These are phyloP conservation scores for Brenthis ino DNA, from an alignment of 2,888 invertebrate genomes.

Conservation along the genomic window DNA sequence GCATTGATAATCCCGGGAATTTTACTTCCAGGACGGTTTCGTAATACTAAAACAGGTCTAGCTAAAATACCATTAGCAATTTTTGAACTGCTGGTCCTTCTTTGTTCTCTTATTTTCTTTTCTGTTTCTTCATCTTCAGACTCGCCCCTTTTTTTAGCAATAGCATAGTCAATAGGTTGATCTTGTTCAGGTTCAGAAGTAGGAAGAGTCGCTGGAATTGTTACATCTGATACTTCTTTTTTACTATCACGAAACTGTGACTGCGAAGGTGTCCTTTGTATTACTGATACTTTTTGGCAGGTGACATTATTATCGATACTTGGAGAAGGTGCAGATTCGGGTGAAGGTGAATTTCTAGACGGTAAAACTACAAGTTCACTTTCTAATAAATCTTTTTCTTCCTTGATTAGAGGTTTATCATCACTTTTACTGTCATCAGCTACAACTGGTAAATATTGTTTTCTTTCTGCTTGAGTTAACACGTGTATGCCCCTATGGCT, in stretches of 20 bases:
- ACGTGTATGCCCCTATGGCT: slow-evolving; percentile 86
- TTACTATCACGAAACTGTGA: slow-evolving; percentile 75
- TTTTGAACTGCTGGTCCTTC: slow-evolving; percentile 86
- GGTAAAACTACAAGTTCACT: slow-evolving; percentile 84
- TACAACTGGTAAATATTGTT: slow-evolving; percentile 87
- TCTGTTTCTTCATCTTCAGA: slow-evolving; percentile 86
- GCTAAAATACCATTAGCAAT: slow-evolving; percentile 82
- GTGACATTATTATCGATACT: slow-evolving; percentile 86
- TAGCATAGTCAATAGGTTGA: slow-evolving; percentile 94
- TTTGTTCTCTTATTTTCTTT: slow-evolving; percentile 86
- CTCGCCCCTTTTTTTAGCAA: slow-evolving; percentile 89
- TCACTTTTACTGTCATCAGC: slow-evolving; percentile 81
- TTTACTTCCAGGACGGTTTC: slow-evolving; percentile 81
- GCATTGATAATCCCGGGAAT: slow-evolving; percentile 86
- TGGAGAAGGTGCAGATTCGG: slow-evolving; percentile 83
- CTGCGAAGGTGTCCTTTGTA: slow-evolving; percentile 88
- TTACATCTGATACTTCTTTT: slow-evolving; percentile 75
- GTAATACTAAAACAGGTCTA: slow-evolving; percentile 79
- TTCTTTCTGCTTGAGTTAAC: slow-evolving; percentile 90
- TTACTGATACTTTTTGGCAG: slow-evolving; percentile 89
- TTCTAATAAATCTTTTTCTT: slow-evolving; percentile 86
- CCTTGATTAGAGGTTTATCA: slow-evolving; percentile 79
- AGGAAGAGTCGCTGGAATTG: slow-evolving; percentile 76
- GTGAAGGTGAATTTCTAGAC: slow-evolving; percentile 73
- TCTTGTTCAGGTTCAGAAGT: slow-evolving; percentile 88